Percentiles rank a stretch among this genome's conserved stretches.
phyloP scores from a whole-genome alignment of 2,797 vertebrate species.

The Strix occidentalis region DNA sequence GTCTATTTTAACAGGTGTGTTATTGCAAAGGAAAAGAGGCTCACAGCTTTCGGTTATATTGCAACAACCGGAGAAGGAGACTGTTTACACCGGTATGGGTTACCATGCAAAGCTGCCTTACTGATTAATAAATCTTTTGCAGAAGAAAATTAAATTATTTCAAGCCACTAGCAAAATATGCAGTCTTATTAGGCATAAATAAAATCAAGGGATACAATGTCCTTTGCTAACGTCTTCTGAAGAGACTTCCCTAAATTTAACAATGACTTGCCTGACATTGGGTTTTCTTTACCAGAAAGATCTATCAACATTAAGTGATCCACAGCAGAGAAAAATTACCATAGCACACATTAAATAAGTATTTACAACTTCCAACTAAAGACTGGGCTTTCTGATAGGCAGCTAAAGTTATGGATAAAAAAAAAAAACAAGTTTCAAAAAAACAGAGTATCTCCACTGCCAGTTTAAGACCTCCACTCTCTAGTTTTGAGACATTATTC shows the following conservation, averaged over 20 bases:
- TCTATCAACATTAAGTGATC: not conserved
- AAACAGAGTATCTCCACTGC: not conserved
- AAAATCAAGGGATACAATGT: not conserved
- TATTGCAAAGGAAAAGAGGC: slow-evolving; percentile 40
- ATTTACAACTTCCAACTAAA: not conserved
- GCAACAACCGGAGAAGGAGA: not conserved
- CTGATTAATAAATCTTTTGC: not conserved
- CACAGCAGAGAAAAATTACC: not conserved
- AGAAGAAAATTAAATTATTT: not conserved
- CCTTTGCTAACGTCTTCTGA: not conserved
- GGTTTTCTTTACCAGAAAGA: not conserved
- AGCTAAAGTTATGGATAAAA: not conserved
- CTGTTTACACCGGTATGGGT: not conserved
- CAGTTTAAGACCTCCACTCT: not conserved
- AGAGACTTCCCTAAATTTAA: slow-evolving; percentile 27
- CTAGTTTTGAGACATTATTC: not conserved
- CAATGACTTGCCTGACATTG: not conserved
- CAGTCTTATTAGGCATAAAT: not conserved
- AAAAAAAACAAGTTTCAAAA: not conserved
- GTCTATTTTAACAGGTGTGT: slow-evolving; percentile 61
- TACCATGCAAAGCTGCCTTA: not conserved
- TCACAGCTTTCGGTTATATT: not conserved
- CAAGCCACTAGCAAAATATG: not conserved
- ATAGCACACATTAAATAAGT: not conserved
- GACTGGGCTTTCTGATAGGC: not conserved